A percentile compares a stretch with the other conserved stretches of the same genome.
These are phyloP conservation scores for Coelinius sp. DNA, from an alignment of 2,888 invertebrate species.

Conservation along the genomic window DNA sequence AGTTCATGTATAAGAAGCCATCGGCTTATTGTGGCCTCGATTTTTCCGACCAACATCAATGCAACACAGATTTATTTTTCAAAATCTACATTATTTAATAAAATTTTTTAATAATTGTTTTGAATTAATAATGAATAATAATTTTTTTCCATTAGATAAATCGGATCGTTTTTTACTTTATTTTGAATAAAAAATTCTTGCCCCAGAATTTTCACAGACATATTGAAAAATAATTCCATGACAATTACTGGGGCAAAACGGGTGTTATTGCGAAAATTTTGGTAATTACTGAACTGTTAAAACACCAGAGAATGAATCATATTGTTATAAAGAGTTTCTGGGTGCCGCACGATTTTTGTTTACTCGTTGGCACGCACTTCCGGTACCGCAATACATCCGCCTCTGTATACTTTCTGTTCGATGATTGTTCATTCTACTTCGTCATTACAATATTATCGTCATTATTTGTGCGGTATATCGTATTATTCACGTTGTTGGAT, in stretches of 20 bases:
- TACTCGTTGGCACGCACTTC: conserved; percentile 6
- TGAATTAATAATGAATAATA: no score
- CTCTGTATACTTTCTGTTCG: not conserved
- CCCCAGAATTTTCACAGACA: no score
- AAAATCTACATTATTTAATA: no score
- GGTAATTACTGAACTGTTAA: no score
- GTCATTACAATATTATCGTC: not conserved
- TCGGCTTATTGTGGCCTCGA: conserved; percentile 9
- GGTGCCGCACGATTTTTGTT: not conserved
- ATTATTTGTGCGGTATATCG: not conserved
- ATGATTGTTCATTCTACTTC: not conserved
- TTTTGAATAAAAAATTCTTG: no score
- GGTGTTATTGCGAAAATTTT: no score
- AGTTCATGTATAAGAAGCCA: conserved; percentile 30
- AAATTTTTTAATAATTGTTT: no score
- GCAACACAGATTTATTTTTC: no score
- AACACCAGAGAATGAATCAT: not conserved
- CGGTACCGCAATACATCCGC: not conserved
- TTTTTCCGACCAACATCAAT: conserved; percentile 5
- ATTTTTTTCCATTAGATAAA: no score
- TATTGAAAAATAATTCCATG: no score
- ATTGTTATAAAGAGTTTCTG: not conserved
- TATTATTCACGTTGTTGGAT: not conserved
- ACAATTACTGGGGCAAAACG: no score
- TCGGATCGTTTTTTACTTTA: not conserved